Percentiles rank a stretch among this genome's conserved stretches.
Conservation (phyloP, 2,888 invertebrate species). For the Pinctada fucata region DNA sequence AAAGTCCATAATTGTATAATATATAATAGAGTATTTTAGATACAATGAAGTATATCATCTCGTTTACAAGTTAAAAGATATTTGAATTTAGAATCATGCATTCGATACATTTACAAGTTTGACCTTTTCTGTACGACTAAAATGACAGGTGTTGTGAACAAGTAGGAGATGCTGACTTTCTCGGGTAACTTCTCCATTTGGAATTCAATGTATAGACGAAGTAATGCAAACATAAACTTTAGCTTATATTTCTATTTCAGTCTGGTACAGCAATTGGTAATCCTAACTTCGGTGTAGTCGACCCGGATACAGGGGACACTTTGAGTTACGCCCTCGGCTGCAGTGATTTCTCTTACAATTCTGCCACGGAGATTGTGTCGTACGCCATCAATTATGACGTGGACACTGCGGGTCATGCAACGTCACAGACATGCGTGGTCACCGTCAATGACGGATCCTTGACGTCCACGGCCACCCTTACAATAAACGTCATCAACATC, state of each 20-base stretch:
- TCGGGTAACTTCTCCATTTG: no score
- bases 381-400: slow-evolving; percentile 8
- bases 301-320: slow-evolving; percentile 5
- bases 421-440: slow-evolving; percentile 16
- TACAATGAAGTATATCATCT: no score
- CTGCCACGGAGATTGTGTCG: background rate
- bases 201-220: no score
- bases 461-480: slow-evolving; percentile 25
- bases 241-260: background rate
- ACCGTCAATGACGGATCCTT: slow-evolving; percentile 28
- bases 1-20: no score
- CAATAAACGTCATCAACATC: slow-evolving; percentile 27
- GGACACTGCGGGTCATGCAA: slow-evolving; percentile 19
- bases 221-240: background rate
- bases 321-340: slow-evolving; percentile 5
- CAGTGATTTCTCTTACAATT: slow-evolving; percentile 1
- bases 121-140: no score
- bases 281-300: slow-evolving; percentile 8
- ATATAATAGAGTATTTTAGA: no score
- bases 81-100: no score
- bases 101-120: no score
- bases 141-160: no score
- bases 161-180: no score
- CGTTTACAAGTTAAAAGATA: no score
- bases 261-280: slow-evolving; percentile 11